Evolutionary conservation across 2,888 invertebrate species (phyloP), one percentile per base, ranked within the genome.

Genomic region (Pyrochroa serraticornis): DNA sequence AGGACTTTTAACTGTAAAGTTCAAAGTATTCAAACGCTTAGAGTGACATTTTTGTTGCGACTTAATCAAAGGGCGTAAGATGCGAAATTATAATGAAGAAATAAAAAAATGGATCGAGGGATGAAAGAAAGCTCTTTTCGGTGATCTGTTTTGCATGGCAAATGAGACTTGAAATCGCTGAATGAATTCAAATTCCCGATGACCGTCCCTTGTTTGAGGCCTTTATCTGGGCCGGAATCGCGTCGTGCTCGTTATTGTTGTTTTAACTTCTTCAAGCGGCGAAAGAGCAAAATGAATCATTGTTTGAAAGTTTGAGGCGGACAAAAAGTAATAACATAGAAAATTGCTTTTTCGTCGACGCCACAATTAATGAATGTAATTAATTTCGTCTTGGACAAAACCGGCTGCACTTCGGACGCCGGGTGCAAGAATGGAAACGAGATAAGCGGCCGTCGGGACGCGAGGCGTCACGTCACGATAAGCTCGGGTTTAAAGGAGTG

Each of bases 341-440:
- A 64, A 65, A 65, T 65, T 63, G 62, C 65, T 62, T 63, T 61
- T 63, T 60, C 62, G 57, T 39, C 56, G 50, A 14, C 51, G 44
- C 53, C 52, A 51, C 60, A 65, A 65, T 65, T 65, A 67, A 67
- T 61, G 63, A 62, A 58, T 59, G 62, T 54, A 61, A 63, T 67
- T 65, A 67, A 65, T 65, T 65, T 51, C 39, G 37, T 33, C 46
- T 51, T 33, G 34, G 41, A 49, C 49, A 49, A 37, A 51, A 39
- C 39, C 14, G 12, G 22, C 22, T 39, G 14, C 13, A 9, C 39
- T 39, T 39, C 12, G 39, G 10, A 22, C 22, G 22, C 22, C 22
- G 22, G 22, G 22, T 22, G 22, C 22, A 22, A 22, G 22, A 22
- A 22, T 22, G 5, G 22, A 22, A 22, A 22, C 39, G 39, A 12